Evolutionary conservation across 2,888 invertebrate species (phyloP), one percentile per base, ranked within the genome.

Genomic region (Sphinx pinastri): DNA sequence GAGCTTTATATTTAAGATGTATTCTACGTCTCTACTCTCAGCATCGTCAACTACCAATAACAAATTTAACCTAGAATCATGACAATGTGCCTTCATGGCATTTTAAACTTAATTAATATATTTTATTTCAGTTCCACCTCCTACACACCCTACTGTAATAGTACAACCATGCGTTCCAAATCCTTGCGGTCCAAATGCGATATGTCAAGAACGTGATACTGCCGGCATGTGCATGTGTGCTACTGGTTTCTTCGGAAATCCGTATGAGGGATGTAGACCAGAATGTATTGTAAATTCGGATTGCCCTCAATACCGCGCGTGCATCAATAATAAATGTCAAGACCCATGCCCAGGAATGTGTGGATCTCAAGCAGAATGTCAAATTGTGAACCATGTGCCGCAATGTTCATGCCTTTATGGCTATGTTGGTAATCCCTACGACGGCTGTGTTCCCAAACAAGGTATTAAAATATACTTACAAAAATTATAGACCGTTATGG

Each of bases 311-410:
- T 95, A 96, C 75, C 93, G 94, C 76, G 95, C 96, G 8, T 97
- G 97, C 82, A 93, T 96, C 45, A 94, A 95, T 75, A 95, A 95
- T 68, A 96, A 95, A 85, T 97, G 97, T 83, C 93, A 94, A 81
- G 95, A 97, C 82, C 96, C 97, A 63, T 97, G 97, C 79, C 95
- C 95, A 71, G 97, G 97, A 68, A 95, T 96, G 68, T 98, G 98
- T 82, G 98, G 97, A 68, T 93, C 94, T 68, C 96, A 96, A 84
- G 96, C 97, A 16, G 91, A 95, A 78, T 98, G 98, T 81, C 95
- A 96, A 89, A 96, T 96, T 51, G 95, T 97, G 19, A 96, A 96
- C 77, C 97, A 97, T 81, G 92, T 96, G 75, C 97, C 98, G 11
- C 95, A 96, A 76, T 98, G 98, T 84, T 94, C 94, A 60, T 97